Conservation (phyloP, 2,888 invertebrate genomes). For the Halictus ligatus region DNA sequence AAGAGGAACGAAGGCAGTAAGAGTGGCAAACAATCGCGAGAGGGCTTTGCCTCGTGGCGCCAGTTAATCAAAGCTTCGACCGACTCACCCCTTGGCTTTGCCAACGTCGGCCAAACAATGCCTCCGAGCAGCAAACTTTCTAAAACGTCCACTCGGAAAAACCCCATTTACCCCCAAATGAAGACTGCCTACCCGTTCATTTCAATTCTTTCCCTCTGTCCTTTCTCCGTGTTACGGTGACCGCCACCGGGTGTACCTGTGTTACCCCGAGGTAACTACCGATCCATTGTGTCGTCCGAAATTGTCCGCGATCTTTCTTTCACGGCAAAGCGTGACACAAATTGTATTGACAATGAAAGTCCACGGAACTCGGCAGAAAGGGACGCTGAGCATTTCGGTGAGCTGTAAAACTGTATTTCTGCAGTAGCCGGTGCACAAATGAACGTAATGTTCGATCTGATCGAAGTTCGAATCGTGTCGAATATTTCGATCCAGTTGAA, state of each 20-base stretch:
- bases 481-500: not conserved
- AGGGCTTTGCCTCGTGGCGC: constrained; percentile 65
- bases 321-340: not conserved
- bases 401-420: not conserved
- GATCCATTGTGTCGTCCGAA: constrained; percentile 61
- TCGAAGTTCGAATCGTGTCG: not conserved
- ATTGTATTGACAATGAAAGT: constrained; percentile 17
- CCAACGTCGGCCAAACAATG: constrained; percentile 71
- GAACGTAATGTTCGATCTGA: not conserved
- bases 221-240: not conserved
- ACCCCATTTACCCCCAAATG: constrained; percentile 73
- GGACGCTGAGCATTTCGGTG: not conserved
- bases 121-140: constrained; percentile 68
- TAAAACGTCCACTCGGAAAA: constrained; percentile 69
- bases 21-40: constrained; percentile 66
- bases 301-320: constrained; percentile 18
- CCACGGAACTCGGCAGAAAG: not conserved
- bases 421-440: not conserved
- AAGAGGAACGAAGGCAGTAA: constrained; percentile 37
- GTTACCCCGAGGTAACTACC: constrained; percentile 68
- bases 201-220: constrained; percentile 22
- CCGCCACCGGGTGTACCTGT: constrained; percentile 3
- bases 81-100: constrained; percentile 53
- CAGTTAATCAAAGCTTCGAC: constrained; percentile 73
- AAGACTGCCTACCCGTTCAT: constrained; percentile 49